Evolutionary conservation across 2,888 invertebrate genomes (phyloP), one percentile per base, ranked within the genome.

Genomic region (Eupeodes luniger): DNA sequence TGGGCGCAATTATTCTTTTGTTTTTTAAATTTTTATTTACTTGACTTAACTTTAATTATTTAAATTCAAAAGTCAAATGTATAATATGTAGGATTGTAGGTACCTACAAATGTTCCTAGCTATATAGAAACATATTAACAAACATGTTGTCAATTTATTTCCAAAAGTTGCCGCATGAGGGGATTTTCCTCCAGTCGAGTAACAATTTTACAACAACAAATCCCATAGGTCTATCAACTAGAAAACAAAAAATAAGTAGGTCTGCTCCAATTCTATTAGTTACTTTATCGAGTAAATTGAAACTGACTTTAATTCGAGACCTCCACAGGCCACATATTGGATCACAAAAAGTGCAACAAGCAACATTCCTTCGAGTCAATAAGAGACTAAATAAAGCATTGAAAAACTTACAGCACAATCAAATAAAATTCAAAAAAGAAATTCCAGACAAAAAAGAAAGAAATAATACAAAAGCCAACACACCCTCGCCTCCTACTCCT

Each of bases 291-390:
- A 72, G 66, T 72, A 76, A 80, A 85, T 75, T 69, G 75, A 70
- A 61, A 64, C 72, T 70, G 55, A 16, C 61, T 67, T 64, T 36
- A 59, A 72, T 77, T 81, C 53, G 51, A 76, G 66, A 59, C 81
- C 62, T 57, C 55, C 49, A 27, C 55, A n/a, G n/a, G 0, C 19
- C 19, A 19, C 1, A 51, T 61, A n/a, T 69, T 27, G 27, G 67
- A 69, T 34, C 14, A 66, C 10, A 19, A 55, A 16, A 72, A 83
- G 27, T 19, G 57, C 55, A 76, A 27, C 55, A 11, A 9, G 1
- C 62, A 59, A 79, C 75, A 79, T 86, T 82, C 78, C 82, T 75
- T 75, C 19, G 36, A 82, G 7, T 75, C 78, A 82, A 40, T 40
- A 40, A 5, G 40, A 40, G 16, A 14, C 55, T 64, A 69, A 34